Evolutionary conservation across 2,888 invertebrate species (phyloP).

Genomic region (Yponomeuta sedellus): DNA sequence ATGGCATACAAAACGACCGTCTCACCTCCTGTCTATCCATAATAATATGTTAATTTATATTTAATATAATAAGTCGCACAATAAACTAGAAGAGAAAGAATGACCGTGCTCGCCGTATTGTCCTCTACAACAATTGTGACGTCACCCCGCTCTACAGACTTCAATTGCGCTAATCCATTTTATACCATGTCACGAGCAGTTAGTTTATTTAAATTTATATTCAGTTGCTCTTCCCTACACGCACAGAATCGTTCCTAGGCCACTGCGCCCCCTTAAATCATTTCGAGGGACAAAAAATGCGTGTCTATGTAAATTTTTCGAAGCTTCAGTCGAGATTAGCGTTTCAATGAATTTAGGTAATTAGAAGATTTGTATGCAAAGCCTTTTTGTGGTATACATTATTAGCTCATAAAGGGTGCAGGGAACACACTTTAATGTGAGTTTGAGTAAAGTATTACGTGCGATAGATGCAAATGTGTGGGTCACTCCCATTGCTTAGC

Average conservation of each 20-base stretch:
- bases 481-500: constrained; percentile 65
- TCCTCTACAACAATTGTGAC: constrained; percentile 25
- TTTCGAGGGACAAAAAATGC: constrained; percentile 45
- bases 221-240: constrained; percentile 17
- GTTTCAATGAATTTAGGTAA: constrained; percentile 59
- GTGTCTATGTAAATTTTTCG: constrained; percentile 51
- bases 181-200: constrained; percentile 66
- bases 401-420: constrained; percentile 62
- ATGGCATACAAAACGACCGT: constrained; percentile 45
- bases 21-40: constrained; percentile 39
- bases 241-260: constrained; percentile 7
- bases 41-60: constrained; percentile 73
- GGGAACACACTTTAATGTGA: constrained; percentile 57
- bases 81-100: constrained; percentile 40
- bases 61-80: constrained; percentile 65
- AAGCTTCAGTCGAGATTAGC: constrained; percentile 54
- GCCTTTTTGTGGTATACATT: constrained; percentile 68
- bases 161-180: constrained; percentile 68
- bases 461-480: constrained; percentile 51
- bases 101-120: constrained; percentile 41
- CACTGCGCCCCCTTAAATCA: constrained; percentile 55
- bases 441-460: constrained; percentile 43
- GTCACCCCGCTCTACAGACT: constrained; percentile 35
- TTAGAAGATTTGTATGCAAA: constrained; percentile 76
- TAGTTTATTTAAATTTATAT: constrained; percentile 20